These are phyloP conservation scores for Calyptommatus sinebrachiatus DNA, from an alignment of 2,113 vertebrate genomes.

Conservation along the genomic window DNA sequence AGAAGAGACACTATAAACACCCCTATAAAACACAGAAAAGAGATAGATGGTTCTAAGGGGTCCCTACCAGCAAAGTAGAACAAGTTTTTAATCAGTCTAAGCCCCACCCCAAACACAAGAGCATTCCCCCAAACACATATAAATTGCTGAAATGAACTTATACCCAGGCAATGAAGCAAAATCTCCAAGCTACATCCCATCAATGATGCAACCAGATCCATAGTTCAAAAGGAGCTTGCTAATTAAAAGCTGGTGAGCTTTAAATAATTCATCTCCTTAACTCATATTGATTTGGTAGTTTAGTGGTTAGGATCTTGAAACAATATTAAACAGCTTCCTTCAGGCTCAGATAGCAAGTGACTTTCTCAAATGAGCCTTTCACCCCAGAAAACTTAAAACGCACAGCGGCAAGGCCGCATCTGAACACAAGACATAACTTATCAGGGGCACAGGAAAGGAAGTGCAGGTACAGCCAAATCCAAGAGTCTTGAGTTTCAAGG, in stretches of 20 bases:
- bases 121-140: conserved; percentile 9
- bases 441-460: neutral
- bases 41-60: conserved; percentile 15
- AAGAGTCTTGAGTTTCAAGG: neutral
- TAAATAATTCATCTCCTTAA: conserved; percentile 99
- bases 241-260: conserved; percentile 96
- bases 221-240: conserved; percentile 96
- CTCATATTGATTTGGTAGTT: conserved; percentile 98
- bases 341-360: conserved; percentile 67
- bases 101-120: neutral
- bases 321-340: conserved; percentile 95
- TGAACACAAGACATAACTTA: conserved; percentile 31
- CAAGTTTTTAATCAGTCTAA: neutral
- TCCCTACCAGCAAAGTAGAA: neutral
- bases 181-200: conserved; percentile 78
- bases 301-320: conserved; percentile 88
- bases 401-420: conserved; percentile 7
- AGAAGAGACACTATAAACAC: conserved; percentile 29
- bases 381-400: conserved; percentile 45
- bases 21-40: conserved; percentile 36
- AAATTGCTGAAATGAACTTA: conserved; percentile 49
- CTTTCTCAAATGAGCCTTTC: conserved; percentile 57
- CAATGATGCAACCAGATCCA: conserved; percentile 96
- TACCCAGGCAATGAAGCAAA: conserved; percentile 60
- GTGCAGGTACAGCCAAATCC: no score